Evolutionary conservation across 2,888 invertebrate genomes (phyloP).

Genomic region (Argyresthia albistria): DNA sequence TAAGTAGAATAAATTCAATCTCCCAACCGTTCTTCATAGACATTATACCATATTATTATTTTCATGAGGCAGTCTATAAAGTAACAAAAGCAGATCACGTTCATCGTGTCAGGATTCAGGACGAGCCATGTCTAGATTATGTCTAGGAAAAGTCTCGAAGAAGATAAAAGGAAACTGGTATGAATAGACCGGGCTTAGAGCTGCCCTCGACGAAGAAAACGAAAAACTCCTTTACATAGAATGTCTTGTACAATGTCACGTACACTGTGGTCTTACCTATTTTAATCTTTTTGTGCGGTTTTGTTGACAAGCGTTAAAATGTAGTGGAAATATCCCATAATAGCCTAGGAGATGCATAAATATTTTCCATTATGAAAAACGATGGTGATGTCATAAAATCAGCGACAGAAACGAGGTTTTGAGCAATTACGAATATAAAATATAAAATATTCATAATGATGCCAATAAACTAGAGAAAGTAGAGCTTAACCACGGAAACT

Average conservation of each 20-base stretch:
- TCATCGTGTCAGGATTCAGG: slow-evolving; percentile 10
- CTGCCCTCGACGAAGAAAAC: slow-evolving; percentile 47
- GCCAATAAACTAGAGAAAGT: background rate
- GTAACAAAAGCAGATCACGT: slow-evolving; percentile 5
- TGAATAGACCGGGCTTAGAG: slow-evolving; percentile 53
- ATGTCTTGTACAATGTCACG: slow-evolving; percentile 61
- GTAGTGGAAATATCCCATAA: slow-evolving; percentile 21
- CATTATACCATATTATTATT: no score
- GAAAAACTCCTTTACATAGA: slow-evolving; percentile 56
- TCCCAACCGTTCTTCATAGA: no score
- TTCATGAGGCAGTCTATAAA: background rate
- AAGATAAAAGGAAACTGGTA: slow-evolving; percentile 59
- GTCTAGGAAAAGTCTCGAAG: slow-evolving; percentile 43
- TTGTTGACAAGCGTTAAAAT: slow-evolving; percentile 32
- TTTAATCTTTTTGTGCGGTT: slow-evolving; percentile 58
- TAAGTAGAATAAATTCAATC: no score
- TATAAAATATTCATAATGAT: background rate
- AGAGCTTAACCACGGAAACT: slow-evolving; percentile 2
- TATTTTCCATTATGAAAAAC: no score
- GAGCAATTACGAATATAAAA: background rate
- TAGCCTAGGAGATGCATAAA: no score
- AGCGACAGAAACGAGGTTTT: background rate
- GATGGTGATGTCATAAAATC: slow-evolving; percentile 1
- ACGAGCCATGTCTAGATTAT: slow-evolving; percentile 45
- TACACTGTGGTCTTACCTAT: slow-evolving; percentile 48